A percentile compares a stretch with the other conserved stretches of the same genome.
These are phyloP conservation scores for Sylvia atricapilla DNA, from an alignment of 2,113 vertebrate genomes.

Conservation along the genomic window DNA sequence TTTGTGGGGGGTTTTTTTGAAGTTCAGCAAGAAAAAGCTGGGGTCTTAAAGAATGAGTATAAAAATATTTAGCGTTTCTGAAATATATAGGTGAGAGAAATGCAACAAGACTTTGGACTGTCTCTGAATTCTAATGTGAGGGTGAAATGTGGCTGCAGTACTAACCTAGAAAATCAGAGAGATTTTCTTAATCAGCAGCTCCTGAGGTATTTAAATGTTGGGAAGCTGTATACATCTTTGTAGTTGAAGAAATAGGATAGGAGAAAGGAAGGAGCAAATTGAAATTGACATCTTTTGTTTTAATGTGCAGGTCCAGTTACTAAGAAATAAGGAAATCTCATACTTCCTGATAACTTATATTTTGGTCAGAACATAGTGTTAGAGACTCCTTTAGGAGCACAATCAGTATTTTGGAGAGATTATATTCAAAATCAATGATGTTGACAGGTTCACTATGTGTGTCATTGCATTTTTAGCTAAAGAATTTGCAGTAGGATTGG, in stretches of 20 bases:
- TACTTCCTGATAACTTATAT: neutral
- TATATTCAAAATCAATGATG: neutral
- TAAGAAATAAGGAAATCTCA: neutral
- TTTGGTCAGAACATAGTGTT: neutral
- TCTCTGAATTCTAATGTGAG: neutral
- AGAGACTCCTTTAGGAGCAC: neutral
- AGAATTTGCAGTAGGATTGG: neutral
- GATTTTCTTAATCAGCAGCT: neutral
- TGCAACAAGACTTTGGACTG: neutral
- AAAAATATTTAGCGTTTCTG: neutral
- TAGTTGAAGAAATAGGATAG: neutral
- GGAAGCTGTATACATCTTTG: neutral
- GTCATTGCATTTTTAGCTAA: neutral
- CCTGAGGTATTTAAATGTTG: neutral
- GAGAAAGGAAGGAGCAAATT: neutral
- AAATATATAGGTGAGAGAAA: neutral
- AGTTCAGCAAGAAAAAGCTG: neutral
- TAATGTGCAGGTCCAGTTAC: neutral
- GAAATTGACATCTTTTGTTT: neutral
- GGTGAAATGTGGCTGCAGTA: neutral
- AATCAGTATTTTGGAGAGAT: neutral
- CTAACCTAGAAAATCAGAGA: neutral
- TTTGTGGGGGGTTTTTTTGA: neutral
- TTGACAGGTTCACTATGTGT: neutral
- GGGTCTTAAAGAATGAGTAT: neutral